Evolutionary conservation across 1,140 invertebrate genomes (phyloP), one percentile per base, ranked within the genome.

Genomic region (Dryas iulia): DNA sequence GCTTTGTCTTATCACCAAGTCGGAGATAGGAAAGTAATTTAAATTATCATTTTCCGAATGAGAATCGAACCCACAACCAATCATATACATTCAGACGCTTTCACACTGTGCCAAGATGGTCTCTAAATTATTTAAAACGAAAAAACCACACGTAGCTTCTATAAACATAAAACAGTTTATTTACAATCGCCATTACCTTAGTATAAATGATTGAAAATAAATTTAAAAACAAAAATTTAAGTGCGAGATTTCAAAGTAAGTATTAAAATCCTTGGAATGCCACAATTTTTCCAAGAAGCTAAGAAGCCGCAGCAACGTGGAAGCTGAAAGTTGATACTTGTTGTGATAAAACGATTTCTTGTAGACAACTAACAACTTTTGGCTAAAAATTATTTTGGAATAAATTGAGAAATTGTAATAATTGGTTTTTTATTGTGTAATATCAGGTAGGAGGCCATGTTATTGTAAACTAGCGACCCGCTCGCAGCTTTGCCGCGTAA

Each of bases 161-260:
- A 8, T 59, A 12, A 24, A 53, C 30, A 73, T 76, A 72, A 76
- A 73, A 68, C 31, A 11, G 33, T 31, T 59, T 66, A 58, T 52
- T 69, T 69, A 70, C 47, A 66, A 69, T 71, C 69, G 21, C 12
- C 61, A 65, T 69, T 33, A 56, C 60, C 26, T 57, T n/a, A n/a
- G n/a, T n/a, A 66, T 73, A 67, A 70, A 66, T 66, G 60, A 59
- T 59, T 64, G 30, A 72, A 69, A 75, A 67, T 63, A 66, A 63
- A 71, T 66, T 59, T 53, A 58, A 66, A 63, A 52, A 54, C 60
- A 64, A 69, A 69, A 54, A 52, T 35, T 63, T 64, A 59, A 35
- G 31, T 35, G 52, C 30, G 33, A 21, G 59, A 23, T 14, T 35
- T 35, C 4, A 24, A 39, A n/a, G 30, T 39, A 39, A n/a, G 30